A percentile compares a stretch with the other conserved stretches of the same genome.
Evolutionary conservation across 1,140 invertebrate species (phyloP).

Genomic region (Halictus rubicundus): DNA sequence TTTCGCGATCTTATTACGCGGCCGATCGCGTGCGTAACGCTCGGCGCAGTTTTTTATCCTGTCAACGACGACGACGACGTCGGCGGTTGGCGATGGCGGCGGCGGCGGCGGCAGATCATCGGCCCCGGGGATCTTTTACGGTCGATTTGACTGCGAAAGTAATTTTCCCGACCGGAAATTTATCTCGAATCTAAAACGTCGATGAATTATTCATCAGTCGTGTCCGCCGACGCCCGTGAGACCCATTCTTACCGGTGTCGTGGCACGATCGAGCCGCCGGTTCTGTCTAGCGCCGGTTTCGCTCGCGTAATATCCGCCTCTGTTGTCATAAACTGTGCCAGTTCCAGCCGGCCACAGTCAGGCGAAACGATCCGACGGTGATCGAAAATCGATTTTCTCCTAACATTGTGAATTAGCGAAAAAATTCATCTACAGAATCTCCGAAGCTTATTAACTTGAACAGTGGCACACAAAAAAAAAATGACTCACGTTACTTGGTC

Average conservation of each 20-base stretch:
- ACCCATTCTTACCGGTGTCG: not conserved
- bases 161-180: constrained; percentile 31
- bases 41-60: not conserved
- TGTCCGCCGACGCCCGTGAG: constrained; percentile 7
- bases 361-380: not conserved
- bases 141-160: constrained; percentile 24
- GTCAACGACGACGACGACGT: not conserved
- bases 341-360: not conserved
- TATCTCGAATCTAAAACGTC: constrained; percentile 16
- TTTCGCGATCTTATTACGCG: constrained; percentile 18
- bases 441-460: too few species aligned
- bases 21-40: constrained; percentile 1
- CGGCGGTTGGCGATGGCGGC: too few species aligned
- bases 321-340: constrained; percentile 7
- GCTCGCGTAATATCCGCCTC: constrained; percentile 3
- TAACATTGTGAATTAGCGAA: too few species aligned
- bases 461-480: too few species aligned
- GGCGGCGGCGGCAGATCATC: not conserved
- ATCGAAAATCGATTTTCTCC: too few species aligned
- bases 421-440: too few species aligned
- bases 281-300: not conserved
- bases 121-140: not conserved
- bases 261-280: not conserved
- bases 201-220: constrained; percentile 40
- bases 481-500: too few species aligned